phyloP scores from a whole-genome alignment of 1,140 invertebrate genomes.

The Ceratina australensis region DNA sequence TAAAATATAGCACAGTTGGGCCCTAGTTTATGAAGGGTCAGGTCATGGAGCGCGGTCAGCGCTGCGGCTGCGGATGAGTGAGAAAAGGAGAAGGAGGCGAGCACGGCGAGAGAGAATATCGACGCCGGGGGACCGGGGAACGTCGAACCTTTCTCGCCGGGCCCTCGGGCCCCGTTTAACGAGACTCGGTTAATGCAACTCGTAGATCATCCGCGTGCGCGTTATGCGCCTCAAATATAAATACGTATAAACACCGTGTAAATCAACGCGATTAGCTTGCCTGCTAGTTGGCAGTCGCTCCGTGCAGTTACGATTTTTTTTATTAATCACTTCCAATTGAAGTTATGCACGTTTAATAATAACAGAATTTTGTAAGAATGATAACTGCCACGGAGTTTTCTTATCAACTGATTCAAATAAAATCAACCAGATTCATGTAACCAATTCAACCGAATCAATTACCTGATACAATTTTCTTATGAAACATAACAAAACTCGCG shows the following conservation, averaged over 20 bases:
- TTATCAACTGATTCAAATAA: no score
- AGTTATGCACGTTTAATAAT: no score
- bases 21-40: constrained; percentile 79
- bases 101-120: constrained; percentile 30
- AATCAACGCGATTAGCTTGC: constrained; percentile 73
- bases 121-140: constrained; percentile 54
- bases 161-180: constrained; percentile 74
- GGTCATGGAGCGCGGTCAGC: constrained; percentile 73
- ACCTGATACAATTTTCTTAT: no score
- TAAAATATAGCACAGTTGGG: constrained; percentile 79
- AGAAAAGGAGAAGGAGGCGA: constrained; percentile 50
- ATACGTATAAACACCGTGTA: constrained; percentile 78
- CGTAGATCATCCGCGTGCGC: constrained; percentile 77
- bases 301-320: no score
- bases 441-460: no score
- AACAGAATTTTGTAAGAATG: no score
- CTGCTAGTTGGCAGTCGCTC: no score
- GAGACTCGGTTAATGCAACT: constrained; percentile 78
- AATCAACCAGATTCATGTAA: no score
- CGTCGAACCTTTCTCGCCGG: constrained; percentile 67
- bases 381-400: no score
- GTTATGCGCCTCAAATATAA: constrained; percentile 77
- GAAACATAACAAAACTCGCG: no score
- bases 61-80: constrained; percentile 56
- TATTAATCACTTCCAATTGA: no score